phyloP scores from a whole-genome alignment of 1,140 invertebrate genomes.

The Drosophila nannoptera region DNA sequence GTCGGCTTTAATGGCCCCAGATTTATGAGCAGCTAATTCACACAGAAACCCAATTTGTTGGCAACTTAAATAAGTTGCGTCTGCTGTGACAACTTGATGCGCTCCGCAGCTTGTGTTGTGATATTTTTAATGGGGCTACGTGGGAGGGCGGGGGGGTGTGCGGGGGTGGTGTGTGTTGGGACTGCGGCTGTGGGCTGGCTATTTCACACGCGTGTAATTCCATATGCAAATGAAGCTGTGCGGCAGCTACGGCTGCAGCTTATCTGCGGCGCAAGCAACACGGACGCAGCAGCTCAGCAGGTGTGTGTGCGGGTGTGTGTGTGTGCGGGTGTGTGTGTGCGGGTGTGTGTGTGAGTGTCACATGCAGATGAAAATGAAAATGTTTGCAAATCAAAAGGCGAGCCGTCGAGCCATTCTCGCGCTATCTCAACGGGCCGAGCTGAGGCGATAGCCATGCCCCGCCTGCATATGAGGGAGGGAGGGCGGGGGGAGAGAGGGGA shows the following conservation, averaged over 20 bases:
- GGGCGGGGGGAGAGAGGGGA: background rate
- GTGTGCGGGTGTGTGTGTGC: too few relatives aligned
- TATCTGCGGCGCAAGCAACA: conserved; percentile 47
- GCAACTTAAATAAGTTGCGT: conserved; percentile 48
- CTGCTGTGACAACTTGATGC: conserved; percentile 30
- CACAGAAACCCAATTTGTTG: conserved; percentile 65
- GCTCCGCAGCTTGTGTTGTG: conserved; percentile 38
- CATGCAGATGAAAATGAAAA: conserved; percentile 48
- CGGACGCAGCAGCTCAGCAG: conserved; percentile 12
- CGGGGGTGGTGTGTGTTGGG: conserved; percentile 1
- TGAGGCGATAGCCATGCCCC: background rate
- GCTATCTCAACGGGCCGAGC: conserved; percentile 3
- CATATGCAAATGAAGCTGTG: conserved; percentile 57
- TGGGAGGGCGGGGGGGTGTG: conserved; percentile 1
- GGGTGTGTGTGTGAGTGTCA: conserved; percentile 23
- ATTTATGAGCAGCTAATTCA: conserved; percentile 72
- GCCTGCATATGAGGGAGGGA: background rate
- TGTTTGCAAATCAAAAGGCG: conserved; percentile 67
- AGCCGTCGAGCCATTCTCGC: conserved; percentile 9
- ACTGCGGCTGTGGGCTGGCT: background rate
- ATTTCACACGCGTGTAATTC: conserved; percentile 55
- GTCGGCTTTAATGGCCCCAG: conserved; percentile 46
- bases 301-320: too few relatives aligned
- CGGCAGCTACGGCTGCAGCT: conserved; percentile 44
- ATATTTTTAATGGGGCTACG: conserved; percentile 36